Conservation (phyloP, 2,888 invertebrate species). For the Rhamphomyia laevipes region DNA sequence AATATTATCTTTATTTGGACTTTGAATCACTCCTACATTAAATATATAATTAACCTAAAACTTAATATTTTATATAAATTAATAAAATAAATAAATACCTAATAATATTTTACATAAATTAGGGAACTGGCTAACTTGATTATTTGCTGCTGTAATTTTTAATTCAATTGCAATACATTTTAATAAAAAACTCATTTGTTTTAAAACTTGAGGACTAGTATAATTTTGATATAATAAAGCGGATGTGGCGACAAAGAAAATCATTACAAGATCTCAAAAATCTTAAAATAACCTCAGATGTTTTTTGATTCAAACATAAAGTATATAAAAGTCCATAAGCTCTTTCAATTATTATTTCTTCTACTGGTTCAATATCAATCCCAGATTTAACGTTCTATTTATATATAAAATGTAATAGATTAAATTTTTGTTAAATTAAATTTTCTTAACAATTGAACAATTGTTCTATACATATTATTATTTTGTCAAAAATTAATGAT, state of each 20-base stretch:
- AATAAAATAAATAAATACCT: too few relatives aligned
- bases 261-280: too few relatives aligned
- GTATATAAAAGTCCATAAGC: conserved; percentile 69
- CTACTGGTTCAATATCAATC: conserved; percentile 16
- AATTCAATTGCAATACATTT: conserved; percentile 66
- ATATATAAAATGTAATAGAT: conserved; percentile 9
- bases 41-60: neutral
- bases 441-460: neutral
- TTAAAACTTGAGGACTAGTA: conserved; percentile 35
- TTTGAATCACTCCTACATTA: conserved; percentile 21
- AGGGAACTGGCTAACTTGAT: conserved; percentile 46
- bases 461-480: too few relatives aligned
- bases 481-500: too few relatives aligned
- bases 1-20: conserved; percentile 24
- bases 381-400: conserved; percentile 20
- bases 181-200: conserved; percentile 62
- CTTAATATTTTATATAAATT: too few relatives aligned
- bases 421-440: too few relatives aligned
- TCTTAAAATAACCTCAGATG: too few relatives aligned
- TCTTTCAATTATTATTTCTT: conserved; percentile 51
- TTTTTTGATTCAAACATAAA: too few relatives aligned
- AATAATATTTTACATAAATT: conserved; percentile 36
- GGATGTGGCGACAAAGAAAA: too few relatives aligned
- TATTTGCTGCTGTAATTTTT: conserved; percentile 50
- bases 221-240: too few relatives aligned